Percentiles rank a stretch among this genome's conserved stretches.
These are phyloP conservation scores for Ovis aries DNA, from an alignment of 2,113 vertebrate species.

Conservation along the genomic window DNA sequence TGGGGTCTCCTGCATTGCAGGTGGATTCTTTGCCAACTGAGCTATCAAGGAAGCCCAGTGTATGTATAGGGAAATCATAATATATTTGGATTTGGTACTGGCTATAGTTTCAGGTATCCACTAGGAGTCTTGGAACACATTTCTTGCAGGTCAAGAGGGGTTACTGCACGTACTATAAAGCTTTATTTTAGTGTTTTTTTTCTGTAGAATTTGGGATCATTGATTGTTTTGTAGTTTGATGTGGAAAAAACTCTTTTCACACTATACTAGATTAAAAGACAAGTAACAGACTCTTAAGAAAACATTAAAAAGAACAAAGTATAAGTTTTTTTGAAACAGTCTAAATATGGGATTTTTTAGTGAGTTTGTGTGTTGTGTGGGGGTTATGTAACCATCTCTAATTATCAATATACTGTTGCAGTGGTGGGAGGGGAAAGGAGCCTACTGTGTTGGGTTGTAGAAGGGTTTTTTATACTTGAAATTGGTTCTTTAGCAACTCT, in stretches of 20 bases:
- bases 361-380: neutral
- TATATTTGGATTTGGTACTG: neutral
- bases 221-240: neutral
- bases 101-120: neutral
- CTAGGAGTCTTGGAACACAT: neutral
- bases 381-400: neutral
- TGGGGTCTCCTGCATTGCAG: neutral
- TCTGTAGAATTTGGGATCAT: neutral
- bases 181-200: neutral
- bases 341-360: neutral
- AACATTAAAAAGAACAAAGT: neutral
- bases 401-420: neutral
- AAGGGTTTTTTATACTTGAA: conserved; percentile 19
- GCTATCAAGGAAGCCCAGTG: neutral
- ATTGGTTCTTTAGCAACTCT: neutral
- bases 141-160: neutral
- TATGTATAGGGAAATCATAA: neutral
- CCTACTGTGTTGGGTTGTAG: neutral
- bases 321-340: neutral
- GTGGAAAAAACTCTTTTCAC: neutral
- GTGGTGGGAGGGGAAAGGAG: neutral
- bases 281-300: conserved; percentile 1
- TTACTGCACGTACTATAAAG: neutral
- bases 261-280: neutral
- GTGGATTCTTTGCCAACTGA: neutral